Evolutionary conservation across 2,888 invertebrate genomes (phyloP).

Genomic region (Tuta absoluta): DNA sequence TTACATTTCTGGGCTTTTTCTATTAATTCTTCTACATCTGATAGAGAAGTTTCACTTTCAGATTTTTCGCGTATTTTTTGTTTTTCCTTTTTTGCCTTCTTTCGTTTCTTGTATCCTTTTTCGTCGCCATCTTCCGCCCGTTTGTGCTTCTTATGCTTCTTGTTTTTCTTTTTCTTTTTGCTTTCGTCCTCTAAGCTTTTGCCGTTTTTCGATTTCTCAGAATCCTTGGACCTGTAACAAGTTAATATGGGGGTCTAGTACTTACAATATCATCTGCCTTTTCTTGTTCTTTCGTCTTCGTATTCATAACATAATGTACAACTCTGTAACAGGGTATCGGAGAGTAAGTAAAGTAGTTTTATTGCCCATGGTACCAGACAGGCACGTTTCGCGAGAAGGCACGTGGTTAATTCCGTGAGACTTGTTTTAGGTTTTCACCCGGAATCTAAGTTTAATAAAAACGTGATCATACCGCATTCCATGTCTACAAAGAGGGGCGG

Average conservation of each 20-base stretch:
- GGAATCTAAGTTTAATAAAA: not conserved
- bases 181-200: constrained; percentile 55
- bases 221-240: constrained; percentile 49
- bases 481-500: no score
- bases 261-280: constrained; percentile 48
- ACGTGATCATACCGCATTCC: no score
- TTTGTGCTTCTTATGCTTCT: constrained; percentile 86
- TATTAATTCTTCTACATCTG: constrained; percentile 66
- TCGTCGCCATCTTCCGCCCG: constrained; percentile 79
- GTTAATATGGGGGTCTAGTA: constrained; percentile 40
- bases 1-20: constrained; percentile 62
- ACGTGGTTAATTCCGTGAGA: not conserved
- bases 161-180: constrained; percentile 78
- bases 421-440: not conserved
- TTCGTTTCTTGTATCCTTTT: constrained; percentile 80
- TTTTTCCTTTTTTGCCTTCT: constrained; percentile 79
- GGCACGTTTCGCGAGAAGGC: not conserved
- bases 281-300: constrained; percentile 38
- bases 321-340: constrained; percentile 54
- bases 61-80: constrained; percentile 62
- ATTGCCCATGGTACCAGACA: not conserved
- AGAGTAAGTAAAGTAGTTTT: constrained; percentile 17
- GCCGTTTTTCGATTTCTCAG: constrained; percentile 51
- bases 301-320: constrained; percentile 50
- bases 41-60: constrained; percentile 70